Evolutionary conservation across 30 jellyfish, hydroid and myxozoan genomes (phyloP), one percentile per base, ranked within the genome.

Genomic region (Rhopilema esculentum): DNA sequence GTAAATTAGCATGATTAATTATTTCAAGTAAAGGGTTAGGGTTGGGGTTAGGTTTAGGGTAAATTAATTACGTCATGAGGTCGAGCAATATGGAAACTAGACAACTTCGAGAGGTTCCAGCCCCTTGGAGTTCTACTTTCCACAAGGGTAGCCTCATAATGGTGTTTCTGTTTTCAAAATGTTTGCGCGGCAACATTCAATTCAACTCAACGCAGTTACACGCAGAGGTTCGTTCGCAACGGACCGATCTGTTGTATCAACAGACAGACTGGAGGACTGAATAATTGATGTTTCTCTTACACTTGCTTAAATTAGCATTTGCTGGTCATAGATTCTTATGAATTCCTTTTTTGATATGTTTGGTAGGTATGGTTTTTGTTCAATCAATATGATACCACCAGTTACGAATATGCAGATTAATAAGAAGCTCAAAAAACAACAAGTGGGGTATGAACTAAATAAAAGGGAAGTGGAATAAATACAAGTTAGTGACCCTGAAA

Each of bases 141-240:
- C 57, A 6, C 57, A 6, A 40, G 48, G 32, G 32, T 16, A 73
- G 84, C 84, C 84, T 73, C 84, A 26, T 9, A 33, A 73, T 26
- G 69, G 84, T 53, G 50, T 2, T 28, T 67, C 19, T 17, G 76
- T 66, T 22, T 15, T 17, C 2, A n/a, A n/a, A 29, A 52, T 76
- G 73, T 61, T 78, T 78, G 88, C 87, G 88, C 88, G 88, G 88
- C 51, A 78, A 78, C 69, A 18, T 74, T 40, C 57, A 76, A 78
- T 78, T 78, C 88, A 78, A 63, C 29, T 76, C 87, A 76, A 76
- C 53, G 61, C n/a, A n/a, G n/a, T n/a, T n/a, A n/a, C n/a, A n/a
- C 57, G 57, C 57, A 40, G 57, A 12, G 57, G 6, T 40, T 40
- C 57, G 57, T 40, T 40, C 57, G 57, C 57, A 40, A 40, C 57